Evolutionary conservation across 2,888 invertebrate species (phyloP), one percentile per base, ranked within the genome.

Genomic region (Ectropis crepuscularia): DNA sequence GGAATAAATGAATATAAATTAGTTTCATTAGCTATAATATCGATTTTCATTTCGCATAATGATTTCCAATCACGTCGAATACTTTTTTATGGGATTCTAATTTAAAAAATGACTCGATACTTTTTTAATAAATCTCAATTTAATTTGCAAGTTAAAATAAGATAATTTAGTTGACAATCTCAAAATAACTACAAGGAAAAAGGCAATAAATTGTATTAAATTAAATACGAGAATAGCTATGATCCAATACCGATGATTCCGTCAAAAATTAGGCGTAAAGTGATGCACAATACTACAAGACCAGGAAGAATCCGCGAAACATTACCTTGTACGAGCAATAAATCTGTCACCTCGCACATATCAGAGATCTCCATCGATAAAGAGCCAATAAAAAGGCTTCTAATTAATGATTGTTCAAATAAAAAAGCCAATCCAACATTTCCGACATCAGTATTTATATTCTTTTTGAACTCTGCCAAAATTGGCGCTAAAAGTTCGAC

Each of bases 361-460:
- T 86, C 85, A 81, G 83, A 83, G 81, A 87, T 86, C 81, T 82
- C 76, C 81, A 79, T 81, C 83, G 82, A 83, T 84, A 86, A 86
- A 81, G 78, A 86, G 79, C 85, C 84, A 86, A 88, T 88, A 87
- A 86, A 82, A 81, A 84, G 78, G 78, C 85, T 81, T 87, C 87
- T 89, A 89, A 89, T 88, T 89, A 87, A 88, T 88, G 85, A 88
- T 88, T 87, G 82, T 88, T 85, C 82, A 87, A 86, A 85, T 77
- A 86, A 84, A 84, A 88, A 87, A 85, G 78, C 78, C 80, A 78
- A 77, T 68, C 70, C 73, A 70, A 80, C 78, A 75, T 82, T 89
- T 89, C 89, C 87, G 87, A 86, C 86, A 86, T 78, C 75, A 75
- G 75, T 80, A 84, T 82, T 87, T 85, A 85, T 84, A 81, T 81